Evolutionary conservation across 2,113 vertebrate species (phyloP).

Genomic region (Crotalus tigris): DNA sequence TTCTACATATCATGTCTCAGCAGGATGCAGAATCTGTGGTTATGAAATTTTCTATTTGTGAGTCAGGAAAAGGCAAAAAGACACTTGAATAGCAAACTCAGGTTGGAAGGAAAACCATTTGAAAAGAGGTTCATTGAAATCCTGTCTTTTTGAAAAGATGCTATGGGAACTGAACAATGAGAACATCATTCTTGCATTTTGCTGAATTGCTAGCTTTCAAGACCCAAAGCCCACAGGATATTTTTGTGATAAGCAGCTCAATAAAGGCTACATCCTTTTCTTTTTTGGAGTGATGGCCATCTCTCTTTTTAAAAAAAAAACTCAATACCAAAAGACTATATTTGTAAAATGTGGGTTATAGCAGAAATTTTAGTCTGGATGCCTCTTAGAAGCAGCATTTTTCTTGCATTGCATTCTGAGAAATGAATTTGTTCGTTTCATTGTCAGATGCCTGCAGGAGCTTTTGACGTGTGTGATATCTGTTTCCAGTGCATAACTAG

Average conservation of each 20-base stretch:
- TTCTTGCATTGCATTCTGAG: background rate
- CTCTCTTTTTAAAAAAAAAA: conserved; percentile 43
- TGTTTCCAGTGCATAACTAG: background rate
- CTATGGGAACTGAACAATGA: conserved; percentile 43
- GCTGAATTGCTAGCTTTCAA: conserved; percentile 64
- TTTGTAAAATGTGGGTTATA: conserved; percentile 23
- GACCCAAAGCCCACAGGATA: conserved; percentile 68
- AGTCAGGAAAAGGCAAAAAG: conserved; percentile 18
- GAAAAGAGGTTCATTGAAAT: conserved; percentile 65
- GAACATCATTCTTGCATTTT: conserved; percentile 47
- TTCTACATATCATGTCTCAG: conserved; percentile 74
- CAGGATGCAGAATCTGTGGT: conserved; percentile 74
- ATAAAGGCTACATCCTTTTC: conserved; percentile 33
- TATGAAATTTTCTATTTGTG: conserved; percentile 70
- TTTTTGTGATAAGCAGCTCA: conserved; percentile 53
- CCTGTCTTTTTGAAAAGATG: conserved; percentile 49
- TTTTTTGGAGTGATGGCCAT: conserved; percentile 20
- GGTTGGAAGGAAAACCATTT: conserved; percentile 58
- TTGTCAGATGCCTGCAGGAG: conserved; percentile 8
- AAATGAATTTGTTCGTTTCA: conserved; percentile 13
- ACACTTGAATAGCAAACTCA: conserved; percentile 61
- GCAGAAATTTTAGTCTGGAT: background rate
- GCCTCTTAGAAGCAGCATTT: background rate
- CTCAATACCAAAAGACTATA: conserved; percentile 26
- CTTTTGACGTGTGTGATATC: conserved; percentile 21